Percentiles rank a stretch among this genome's conserved stretches.
phyloP scores from a whole-genome alignment of 2,113 vertebrate genomes.

The Australoheros scitulus region DNA sequence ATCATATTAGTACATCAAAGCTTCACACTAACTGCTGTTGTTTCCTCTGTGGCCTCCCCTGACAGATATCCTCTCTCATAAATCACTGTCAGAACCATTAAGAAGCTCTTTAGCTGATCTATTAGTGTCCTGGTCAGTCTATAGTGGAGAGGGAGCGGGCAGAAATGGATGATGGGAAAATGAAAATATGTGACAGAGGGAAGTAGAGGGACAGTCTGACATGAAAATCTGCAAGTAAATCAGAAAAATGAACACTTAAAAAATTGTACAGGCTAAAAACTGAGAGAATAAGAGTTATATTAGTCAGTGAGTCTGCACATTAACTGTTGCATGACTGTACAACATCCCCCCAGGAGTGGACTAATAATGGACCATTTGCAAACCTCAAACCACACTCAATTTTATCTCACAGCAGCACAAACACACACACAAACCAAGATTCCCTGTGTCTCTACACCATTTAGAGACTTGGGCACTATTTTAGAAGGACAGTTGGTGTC shows the following conservation, averaged over 20 bases:
- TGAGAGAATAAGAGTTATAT: background rate
- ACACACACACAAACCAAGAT: background rate
- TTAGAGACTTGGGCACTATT: slow-evolving; percentile 13
- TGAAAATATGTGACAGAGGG: background rate
- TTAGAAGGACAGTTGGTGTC: background rate
- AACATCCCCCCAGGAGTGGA: slow-evolving; percentile 6
- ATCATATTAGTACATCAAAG: slow-evolving; percentile 48
- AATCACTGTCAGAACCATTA: slow-evolving; percentile 54
- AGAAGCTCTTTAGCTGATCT: slow-evolving; percentile 45
- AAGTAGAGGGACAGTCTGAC: background rate
- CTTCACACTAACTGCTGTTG: slow-evolving; percentile 26
- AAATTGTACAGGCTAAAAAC: background rate
- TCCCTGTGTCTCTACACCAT: background rate
- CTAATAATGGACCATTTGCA: slow-evolving; percentile 57
- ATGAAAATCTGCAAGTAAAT: background rate
- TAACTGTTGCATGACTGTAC: background rate
- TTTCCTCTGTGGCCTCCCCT: slow-evolving; percentile 4
- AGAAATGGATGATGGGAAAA: background rate
- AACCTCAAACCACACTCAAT: slow-evolving; percentile 44
- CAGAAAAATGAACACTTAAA: background rate
- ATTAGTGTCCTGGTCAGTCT: slow-evolving; percentile 31
- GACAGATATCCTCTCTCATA: slow-evolving; percentile 8
- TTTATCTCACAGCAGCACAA: background rate
- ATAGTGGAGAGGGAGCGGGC: background rate
- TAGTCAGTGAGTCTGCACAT: slow-evolving; percentile 47